Conservation (phyloP, 2,797 vertebrate species). For the Lacerta agilis region DNA sequence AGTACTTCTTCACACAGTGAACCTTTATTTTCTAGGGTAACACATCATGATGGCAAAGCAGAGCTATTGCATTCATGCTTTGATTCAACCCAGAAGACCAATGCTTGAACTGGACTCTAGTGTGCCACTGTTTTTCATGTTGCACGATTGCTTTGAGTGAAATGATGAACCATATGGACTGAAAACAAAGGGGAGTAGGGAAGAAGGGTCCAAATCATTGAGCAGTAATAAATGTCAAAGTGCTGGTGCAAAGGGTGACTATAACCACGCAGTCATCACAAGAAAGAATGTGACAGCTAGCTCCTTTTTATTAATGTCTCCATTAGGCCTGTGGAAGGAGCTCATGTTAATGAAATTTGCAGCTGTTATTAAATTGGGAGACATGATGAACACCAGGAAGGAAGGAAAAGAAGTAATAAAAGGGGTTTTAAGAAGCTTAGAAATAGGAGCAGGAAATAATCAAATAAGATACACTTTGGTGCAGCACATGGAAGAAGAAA, state of each 20-base stretch:
- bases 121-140: background rate
- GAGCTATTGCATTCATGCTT: too few relatives aligned
- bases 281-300: background rate
- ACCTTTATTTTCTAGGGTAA: too few relatives aligned
- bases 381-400: slow-evolving; percentile 31
- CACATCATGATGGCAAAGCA: too few relatives aligned
- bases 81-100: too few relatives aligned
- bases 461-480: slow-evolving; percentile 12
- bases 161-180: background rate
- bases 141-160: background rate
- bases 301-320: slow-evolving; percentile 13
- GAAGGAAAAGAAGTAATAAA: slow-evolving; percentile 38
- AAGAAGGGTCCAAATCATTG: slow-evolving; percentile 8
- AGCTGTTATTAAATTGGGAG: slow-evolving; percentile 22
- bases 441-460: slow-evolving; percentile 5
- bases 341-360: slow-evolving; percentile 37
- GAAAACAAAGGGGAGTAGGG: slow-evolving; percentile 7
- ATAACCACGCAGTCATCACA: background rate
- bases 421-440: slow-evolving; percentile 27
- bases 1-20: too few relatives aligned
- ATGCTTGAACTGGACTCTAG: background rate
- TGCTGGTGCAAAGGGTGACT: slow-evolving; percentile 19
- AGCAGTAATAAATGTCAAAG: slow-evolving; percentile 37
- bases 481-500: background rate
- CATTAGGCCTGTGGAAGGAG: slow-evolving; percentile 38